These are phyloP conservation scores for Latrodectus hesperus DNA, from an alignment of 2,888 invertebrate genomes.

Conservation along the genomic window DNA sequence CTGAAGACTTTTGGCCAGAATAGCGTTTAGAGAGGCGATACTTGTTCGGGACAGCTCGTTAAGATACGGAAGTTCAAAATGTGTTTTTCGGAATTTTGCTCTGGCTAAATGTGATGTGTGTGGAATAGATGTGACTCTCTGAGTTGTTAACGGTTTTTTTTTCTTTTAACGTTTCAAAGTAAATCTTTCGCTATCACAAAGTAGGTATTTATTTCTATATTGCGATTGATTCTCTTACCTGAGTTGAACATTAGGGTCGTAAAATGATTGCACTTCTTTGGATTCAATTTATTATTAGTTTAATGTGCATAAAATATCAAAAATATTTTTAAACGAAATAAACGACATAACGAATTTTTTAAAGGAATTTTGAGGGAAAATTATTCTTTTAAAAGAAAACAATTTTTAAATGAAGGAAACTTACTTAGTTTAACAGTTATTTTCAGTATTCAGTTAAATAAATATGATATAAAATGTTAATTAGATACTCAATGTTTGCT, in stretches of 20 bases:
- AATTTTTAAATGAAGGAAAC: too few species aligned
- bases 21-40: not conserved
- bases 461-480: too few species aligned
- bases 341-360: too few species aligned
- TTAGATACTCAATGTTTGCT: too few species aligned
- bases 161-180: not conserved
- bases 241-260: not conserved
- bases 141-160: not conserved
- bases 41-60: constrained; percentile 19
- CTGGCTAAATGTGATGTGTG: not conserved
- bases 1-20: not conserved
- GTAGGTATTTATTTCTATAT: not conserved
- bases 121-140: not conserved
- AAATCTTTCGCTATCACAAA: not conserved
- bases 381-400: too few species aligned
- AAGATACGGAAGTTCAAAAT: constrained; percentile 49
- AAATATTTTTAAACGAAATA: too few species aligned
- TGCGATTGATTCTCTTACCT: not conserved
- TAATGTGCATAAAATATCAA: too few species aligned
- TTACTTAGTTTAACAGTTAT: too few species aligned
- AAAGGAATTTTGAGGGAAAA: too few species aligned
- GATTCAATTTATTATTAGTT: too few species aligned
- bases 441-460: too few species aligned
- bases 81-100: not conserved
- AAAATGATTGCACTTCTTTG: not conserved